These are phyloP conservation scores for Asarcornis scutulata DNA, from an alignment of 2,113 vertebrate genomes.

Conservation along the genomic window DNA sequence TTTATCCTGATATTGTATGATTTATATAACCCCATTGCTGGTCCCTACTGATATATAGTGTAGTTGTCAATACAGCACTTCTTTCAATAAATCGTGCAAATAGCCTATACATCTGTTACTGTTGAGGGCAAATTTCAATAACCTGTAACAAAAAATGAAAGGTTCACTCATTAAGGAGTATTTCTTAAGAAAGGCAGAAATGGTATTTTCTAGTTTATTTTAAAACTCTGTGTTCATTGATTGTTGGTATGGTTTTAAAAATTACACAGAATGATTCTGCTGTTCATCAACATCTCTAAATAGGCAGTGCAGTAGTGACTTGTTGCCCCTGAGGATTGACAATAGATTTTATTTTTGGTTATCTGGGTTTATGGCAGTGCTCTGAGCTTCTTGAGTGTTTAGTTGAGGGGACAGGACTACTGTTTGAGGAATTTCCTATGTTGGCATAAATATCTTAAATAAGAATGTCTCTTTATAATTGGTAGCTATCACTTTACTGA, in stretches of 20 bases:
- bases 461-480: not conserved
- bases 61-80: not conserved
- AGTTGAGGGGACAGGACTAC: not conserved
- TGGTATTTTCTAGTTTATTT: not conserved
- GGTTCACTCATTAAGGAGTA: not conserved
- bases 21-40: not conserved
- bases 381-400: not conserved
- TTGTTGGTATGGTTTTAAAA: not conserved
- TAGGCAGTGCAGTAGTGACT: not conserved
- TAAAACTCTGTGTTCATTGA: fast-evolving
- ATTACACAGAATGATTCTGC: not conserved
- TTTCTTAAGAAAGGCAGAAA: not conserved
- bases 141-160: not conserved
- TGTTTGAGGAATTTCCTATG: not conserved
- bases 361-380: too few species aligned
- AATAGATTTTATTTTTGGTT: not conserved
- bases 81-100: not conserved
- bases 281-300: not conserved
- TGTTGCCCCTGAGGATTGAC: not conserved
- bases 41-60: not conserved
- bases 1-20: not conserved
- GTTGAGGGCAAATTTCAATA: fast-evolving
- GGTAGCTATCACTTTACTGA: not conserved
- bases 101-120: not conserved
- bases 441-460: not conserved